Conservation (phyloP, 2,888 invertebrate species). For the Amaurobius ferox region DNA sequence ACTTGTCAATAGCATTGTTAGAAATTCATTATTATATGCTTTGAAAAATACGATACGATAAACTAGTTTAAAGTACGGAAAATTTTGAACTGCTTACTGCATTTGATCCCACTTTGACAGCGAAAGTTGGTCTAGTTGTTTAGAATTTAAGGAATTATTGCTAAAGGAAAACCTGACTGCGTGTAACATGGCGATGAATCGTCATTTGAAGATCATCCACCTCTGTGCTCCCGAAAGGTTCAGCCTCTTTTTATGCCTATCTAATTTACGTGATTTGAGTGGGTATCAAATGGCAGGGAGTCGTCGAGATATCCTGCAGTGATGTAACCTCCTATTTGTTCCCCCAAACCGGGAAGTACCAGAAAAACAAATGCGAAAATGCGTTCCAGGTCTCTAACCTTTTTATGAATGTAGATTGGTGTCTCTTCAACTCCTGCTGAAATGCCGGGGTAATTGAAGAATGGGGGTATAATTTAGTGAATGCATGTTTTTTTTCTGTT, state of each 20-base stretch:
- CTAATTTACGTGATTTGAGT: not conserved
- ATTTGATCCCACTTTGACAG: no score
- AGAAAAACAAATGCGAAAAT: not conserved
- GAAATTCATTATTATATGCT: no score
- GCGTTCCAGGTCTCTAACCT: not conserved
- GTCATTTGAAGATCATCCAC: not conserved
- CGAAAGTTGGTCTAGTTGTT: not conserved
- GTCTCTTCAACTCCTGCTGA: no score
- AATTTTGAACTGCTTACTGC: no score
- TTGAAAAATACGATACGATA: no score
- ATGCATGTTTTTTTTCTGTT: no score
- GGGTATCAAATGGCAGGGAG: not conserved
- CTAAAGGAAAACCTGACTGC: not conserved
- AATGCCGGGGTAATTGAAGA: no score
- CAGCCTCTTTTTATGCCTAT: not conserved
- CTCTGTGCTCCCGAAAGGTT: not conserved
- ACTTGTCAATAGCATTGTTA: no score
- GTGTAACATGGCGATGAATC: not conserved
- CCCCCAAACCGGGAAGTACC: not conserved
- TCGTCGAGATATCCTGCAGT: not conserved
- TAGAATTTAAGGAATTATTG: not conserved
- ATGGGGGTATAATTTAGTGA: no score
- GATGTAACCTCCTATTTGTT: not conserved
- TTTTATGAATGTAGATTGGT: not conserved
- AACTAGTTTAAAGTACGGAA: no score